A percentile compares a stretch with the other conserved stretches of the same genome.
Evolutionary conservation across 2,113 vertebrate genomes (phyloP).

Genomic region (Crotalus viridis): DNA sequence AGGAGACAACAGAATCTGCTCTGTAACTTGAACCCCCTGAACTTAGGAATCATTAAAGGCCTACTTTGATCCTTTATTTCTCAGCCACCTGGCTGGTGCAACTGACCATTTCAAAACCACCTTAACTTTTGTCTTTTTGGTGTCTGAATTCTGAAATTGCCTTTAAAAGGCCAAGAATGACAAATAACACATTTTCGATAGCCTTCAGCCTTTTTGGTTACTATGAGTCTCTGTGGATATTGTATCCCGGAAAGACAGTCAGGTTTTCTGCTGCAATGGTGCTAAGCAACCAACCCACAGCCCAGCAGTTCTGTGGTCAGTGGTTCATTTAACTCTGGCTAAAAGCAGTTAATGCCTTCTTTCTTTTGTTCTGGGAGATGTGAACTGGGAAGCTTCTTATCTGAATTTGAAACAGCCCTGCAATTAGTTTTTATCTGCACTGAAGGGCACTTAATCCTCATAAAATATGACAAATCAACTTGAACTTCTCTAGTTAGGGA

Average conservation of each 20-base stretch:
- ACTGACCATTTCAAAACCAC: background rate
- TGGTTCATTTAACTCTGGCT: background rate
- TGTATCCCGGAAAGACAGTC: slow-evolving; percentile 12
- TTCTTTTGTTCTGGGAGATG: slow-evolving; percentile 6
- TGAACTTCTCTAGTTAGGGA: background rate
- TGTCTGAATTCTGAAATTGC: background rate
- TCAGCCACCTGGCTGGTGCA: background rate
- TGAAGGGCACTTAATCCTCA: accelerated
- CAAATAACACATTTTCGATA: background rate
- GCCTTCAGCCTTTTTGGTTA: background rate
- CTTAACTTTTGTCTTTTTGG: background rate
- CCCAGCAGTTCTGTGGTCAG: background rate
- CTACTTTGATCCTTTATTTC: background rate
- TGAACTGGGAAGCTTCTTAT: background rate
- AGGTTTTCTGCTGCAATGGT: background rate
- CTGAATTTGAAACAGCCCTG: background rate
- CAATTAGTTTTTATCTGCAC: background rate
- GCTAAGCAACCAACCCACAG: background rate
- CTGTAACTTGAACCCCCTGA: background rate
- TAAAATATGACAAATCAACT: background rate
- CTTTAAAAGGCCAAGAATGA: background rate
- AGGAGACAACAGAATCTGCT: background rate
- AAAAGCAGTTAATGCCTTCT: background rate
- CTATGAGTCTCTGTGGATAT: background rate
- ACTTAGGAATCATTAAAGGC: background rate